Conservation (phyloP, 2,113 vertebrate genomes). For the Myotis lucifugus region DNA sequence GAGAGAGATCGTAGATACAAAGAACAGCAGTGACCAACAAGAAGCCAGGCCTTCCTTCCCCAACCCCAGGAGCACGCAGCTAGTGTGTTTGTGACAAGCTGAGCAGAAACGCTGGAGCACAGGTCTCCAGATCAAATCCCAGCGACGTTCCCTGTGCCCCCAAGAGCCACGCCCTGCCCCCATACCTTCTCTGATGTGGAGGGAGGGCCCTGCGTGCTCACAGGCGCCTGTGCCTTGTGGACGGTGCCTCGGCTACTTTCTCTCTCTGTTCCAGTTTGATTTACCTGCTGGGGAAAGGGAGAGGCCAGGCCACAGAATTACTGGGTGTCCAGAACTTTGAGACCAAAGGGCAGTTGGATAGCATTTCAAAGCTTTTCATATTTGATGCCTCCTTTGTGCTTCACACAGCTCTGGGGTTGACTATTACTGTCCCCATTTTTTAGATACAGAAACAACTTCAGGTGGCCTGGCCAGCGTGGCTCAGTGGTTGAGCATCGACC, state of each 20-base stretch:
- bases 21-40: neutral
- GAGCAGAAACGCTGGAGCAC: neutral
- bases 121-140: neutral
- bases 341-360: neutral
- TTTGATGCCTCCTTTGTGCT: too few species aligned
- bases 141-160: neutral
- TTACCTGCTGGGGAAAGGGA: neutral
- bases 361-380: neutral
- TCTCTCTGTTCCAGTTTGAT: neutral
- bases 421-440: neutral
- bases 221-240: fast-evolving
- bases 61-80: neutral
- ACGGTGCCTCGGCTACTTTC: too few species aligned
- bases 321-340: too few species aligned
- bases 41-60: neutral
- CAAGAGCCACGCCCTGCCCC: neutral
- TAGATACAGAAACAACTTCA: neutral
- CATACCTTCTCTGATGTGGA: neutral
- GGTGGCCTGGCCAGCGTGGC: neutral
- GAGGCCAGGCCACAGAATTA: neutral
- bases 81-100: neutral
- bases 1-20: neutral
- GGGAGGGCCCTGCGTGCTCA: neutral
- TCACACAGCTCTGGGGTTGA: fast-evolving
- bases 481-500: too few species aligned